Base-by-base conservation (phyloP, 2,888 invertebrate genomes). In the Sympetrum striolatum region DNA sequence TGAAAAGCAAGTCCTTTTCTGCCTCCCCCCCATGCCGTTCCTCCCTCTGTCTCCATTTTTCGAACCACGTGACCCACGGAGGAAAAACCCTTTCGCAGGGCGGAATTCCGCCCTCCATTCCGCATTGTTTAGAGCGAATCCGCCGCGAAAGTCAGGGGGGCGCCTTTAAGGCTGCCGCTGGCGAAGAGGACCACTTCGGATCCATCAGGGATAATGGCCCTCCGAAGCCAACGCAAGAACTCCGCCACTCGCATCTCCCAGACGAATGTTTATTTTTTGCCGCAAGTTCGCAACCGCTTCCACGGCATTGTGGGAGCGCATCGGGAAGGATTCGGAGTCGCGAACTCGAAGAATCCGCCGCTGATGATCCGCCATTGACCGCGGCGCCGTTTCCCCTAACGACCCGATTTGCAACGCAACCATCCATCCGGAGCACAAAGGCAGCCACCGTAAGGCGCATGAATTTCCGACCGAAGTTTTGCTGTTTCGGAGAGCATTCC, bases 391-490 rank as follows among this genome's bases (percentile, higher is more conserved):
- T 58, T 60, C 60, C 86, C 60, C 37, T 86, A 86, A 86, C 60
- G 86, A 86, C 60, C n/a, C n/a, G 86, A 58, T 58, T 58, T 82
- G 82, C 82, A 25, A 82, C 64, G 64, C 64, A 25, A 37, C 48
- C 44, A n/a, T n/a, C n/a, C 81, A 48, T 81, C 48, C 81, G n/a
- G 3, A 35, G 37, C 18, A 81, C 81, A 91, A 91, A 91, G 92
- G 91, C 60, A 91, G 90, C 90, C 53, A 8, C 53, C 31, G 25
- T 82, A 22, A 44, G 48, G 53, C 1, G 37, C 37, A 35, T 60
- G 86, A 31, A 60, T 86, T 86, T 60, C 58, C 37, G 58, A 86
- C 37, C 86, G 60, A 82, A 64, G 58, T 35, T 35, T 82, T 48
- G 22, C 58, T 35, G 37, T 35, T 60, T 48, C 37, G 12, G 35